Percentiles rank a stretch among this genome's conserved stretches.
These are phyloP conservation scores for Rhinichthys klamathensis DNA, from an alignment of 2,113 vertebrate species.

Conservation along the genomic window DNA sequence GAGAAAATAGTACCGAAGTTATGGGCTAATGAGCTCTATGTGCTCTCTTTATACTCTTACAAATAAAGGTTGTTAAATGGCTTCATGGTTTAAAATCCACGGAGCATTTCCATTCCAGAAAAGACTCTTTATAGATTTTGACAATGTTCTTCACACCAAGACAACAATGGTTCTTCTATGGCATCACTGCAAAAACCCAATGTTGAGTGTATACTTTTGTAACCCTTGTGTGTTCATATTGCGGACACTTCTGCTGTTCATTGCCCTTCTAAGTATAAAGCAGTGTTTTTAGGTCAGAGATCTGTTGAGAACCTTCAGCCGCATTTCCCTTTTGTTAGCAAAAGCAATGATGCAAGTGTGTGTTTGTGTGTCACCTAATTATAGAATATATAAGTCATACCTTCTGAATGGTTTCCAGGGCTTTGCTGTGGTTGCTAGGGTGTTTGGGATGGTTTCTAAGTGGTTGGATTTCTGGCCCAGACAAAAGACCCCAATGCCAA, in stretches of 20 bases:
- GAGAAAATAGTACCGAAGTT: neutral
- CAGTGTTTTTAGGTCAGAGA: conserved; percentile 19
- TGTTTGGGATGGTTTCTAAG: neutral
- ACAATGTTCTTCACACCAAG: no score
- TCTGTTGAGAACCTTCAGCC: conserved; percentile 35
- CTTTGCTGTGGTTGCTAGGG: neutral
- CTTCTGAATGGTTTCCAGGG: conserved; percentile 12
- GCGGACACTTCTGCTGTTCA: neutral
- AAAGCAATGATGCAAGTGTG: no score
- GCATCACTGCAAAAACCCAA: neutral
- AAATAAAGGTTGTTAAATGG: no score
- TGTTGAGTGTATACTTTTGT: neutral
- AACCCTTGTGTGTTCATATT: no score
- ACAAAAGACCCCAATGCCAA: neutral
- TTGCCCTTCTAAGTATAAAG: neutral
- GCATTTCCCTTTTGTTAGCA: conserved; percentile 50
- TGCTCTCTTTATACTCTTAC: neutral
- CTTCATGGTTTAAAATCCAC: no score
- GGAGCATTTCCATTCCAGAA: no score
- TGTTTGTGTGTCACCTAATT: conserved; percentile 27
- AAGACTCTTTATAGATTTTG: no score
- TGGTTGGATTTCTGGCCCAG: neutral
- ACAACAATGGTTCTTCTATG: no score
- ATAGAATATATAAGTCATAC: neutral
- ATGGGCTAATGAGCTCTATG: neutral